A percentile compares a stretch with the other conserved stretches of the same genome.
phyloP scores from a whole-genome alignment of 2,113 vertebrate species.

The Clarias batrachus region DNA sequence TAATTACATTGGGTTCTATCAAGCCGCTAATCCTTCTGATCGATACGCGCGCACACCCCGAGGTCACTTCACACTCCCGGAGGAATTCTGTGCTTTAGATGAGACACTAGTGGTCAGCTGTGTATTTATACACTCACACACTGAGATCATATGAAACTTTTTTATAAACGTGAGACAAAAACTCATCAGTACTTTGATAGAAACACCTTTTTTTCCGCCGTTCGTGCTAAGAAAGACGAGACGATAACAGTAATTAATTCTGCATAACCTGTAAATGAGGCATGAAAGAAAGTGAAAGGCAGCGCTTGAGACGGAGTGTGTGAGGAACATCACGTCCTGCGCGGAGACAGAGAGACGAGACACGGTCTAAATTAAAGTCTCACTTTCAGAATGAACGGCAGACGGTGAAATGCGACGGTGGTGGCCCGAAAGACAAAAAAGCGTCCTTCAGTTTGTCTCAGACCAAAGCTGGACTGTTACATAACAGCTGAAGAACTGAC shows the following conservation, averaged over 20 bases:
- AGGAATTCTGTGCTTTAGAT: slow-evolving; percentile 35
- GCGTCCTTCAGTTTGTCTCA: neutral
- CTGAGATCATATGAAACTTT: slow-evolving; percentile 8
- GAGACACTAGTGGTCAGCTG: slow-evolving; percentile 29
- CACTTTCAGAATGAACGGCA: slow-evolving; percentile 32
- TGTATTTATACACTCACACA: slow-evolving; percentile 21
- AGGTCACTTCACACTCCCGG: slow-evolving; percentile 54
- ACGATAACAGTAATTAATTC: slow-evolving; percentile 27
- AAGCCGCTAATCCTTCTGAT: slow-evolving; percentile 60
- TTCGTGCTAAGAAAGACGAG: neutral
- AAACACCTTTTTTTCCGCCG: too few species aligned
- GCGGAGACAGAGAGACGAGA: neutral
- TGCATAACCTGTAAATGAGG: slow-evolving; percentile 36
- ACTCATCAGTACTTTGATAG: slow-evolving; percentile 8
- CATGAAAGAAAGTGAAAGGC: slow-evolving; percentile 26
- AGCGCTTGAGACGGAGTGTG: neutral
- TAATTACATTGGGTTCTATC: slow-evolving; percentile 63
- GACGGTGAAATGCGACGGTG: neutral
- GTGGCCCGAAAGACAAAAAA: neutral
- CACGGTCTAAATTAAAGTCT: slow-evolving; percentile 24
- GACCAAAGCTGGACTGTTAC: slow-evolving; percentile 9
- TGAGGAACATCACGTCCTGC: slow-evolving; percentile 18
- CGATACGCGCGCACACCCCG: slow-evolving; percentile 48
- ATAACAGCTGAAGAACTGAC: neutral
- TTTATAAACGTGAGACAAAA: slow-evolving; percentile 16